Conservation (phyloP, 1,140 invertebrate species). For the Eubasilissa regina region DNA sequence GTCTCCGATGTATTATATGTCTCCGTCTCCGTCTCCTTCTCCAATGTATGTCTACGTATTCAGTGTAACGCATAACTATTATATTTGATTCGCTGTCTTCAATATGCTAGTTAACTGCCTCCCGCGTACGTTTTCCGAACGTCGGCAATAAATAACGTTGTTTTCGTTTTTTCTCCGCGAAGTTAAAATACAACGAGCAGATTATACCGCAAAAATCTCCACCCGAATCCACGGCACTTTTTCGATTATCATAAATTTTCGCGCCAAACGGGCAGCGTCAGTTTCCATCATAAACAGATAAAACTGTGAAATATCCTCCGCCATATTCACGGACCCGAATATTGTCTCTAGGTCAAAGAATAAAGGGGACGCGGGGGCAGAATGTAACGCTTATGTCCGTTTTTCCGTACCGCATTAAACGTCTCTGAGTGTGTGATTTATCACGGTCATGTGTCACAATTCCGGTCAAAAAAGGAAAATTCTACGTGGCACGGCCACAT, state of each 20-base stretch:
- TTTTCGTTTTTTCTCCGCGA: conserved; percentile 15
- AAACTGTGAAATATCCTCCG: conserved; percentile 50
- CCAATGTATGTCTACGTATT: too few relatives aligned
- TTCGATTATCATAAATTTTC: conserved; percentile 57
- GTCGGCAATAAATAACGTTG: conserved; percentile 18
- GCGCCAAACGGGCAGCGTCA: conserved; percentile 41
- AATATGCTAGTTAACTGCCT: neutral
- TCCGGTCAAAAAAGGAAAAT: conserved; percentile 29
- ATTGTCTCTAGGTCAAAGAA: conserved; percentile 27
- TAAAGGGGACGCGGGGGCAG: conserved; percentile 29
- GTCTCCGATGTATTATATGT: too few relatives aligned
- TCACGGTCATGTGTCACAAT: conserved; percentile 26
- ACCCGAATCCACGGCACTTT: conserved; percentile 42
- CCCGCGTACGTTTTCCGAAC: neutral
- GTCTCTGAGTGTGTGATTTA: conserved; percentile 41
- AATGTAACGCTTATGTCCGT: conserved; percentile 23
- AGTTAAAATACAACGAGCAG: conserved; percentile 35
- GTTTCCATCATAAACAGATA: conserved; percentile 54
- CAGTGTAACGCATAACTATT: too few relatives aligned
- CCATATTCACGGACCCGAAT: conserved; percentile 22
- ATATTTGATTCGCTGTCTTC: neutral
- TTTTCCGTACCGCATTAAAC: conserved; percentile 33
- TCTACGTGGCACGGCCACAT: conserved; percentile 21
- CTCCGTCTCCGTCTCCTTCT: too few relatives aligned
- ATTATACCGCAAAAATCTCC: conserved; percentile 42